Evolutionary conservation across 2,113 vertebrate species (phyloP).

Genomic region (Sardina pilchardus): DNA sequence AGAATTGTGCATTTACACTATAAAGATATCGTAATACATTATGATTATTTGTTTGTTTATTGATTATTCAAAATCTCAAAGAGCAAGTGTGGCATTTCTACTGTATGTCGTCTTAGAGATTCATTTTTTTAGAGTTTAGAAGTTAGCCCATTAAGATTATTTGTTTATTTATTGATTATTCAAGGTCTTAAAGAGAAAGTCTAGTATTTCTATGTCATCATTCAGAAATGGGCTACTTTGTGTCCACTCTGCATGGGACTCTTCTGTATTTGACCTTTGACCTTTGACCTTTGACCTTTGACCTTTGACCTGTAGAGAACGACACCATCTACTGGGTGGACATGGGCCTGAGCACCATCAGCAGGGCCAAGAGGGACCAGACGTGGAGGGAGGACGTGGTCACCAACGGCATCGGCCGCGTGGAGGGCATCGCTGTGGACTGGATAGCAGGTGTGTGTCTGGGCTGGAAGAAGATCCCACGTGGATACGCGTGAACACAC

Average conservation of each 20-base stretch:
- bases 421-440: conserved; percentile 95
- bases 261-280: not conserved
- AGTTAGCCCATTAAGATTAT: too few species aligned
- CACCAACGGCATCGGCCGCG: conserved; percentile 93
- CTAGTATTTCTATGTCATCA: too few species aligned
- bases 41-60: too few species aligned
- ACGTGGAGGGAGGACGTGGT: conserved; percentile 95
- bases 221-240: too few species aligned
- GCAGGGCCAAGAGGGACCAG: conserved; percentile 93
- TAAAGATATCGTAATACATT: not conserved
- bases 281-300: not conserved
- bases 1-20: not conserved
- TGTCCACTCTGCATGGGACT: not conserved
- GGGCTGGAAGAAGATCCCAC: not conserved
- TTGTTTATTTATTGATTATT: too few species aligned
- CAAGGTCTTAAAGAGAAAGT: too few species aligned
- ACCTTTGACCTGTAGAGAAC: conserved; percentile 75
- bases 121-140: too few species aligned
- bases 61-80: too few species aligned
- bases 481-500: not conserved
- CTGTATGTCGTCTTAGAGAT: too few species aligned
- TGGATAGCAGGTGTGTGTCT: conserved; percentile 87
- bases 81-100: too few species aligned
- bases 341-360: conserved; percentile 96
- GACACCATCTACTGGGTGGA: conserved; percentile 99